Percentiles rank a stretch among this genome's conserved stretches.
phyloP scores from a whole-genome alignment of 2,797 vertebrate genomes.

The Micrastur ruficollis region DNA sequence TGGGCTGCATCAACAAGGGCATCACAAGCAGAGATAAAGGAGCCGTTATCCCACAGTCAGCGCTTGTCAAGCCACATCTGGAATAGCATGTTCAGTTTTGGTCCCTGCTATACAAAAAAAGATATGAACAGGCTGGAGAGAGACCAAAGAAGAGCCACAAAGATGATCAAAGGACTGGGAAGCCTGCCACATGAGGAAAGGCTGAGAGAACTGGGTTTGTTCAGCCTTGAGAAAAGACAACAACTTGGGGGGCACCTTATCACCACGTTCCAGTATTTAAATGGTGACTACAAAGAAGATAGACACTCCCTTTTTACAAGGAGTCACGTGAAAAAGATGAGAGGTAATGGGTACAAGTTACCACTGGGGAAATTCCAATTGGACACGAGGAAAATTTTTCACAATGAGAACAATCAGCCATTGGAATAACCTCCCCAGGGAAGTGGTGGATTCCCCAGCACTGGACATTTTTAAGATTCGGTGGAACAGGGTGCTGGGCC shows the following conservation, averaged over 20 bases:
- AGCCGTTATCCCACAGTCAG: no score
- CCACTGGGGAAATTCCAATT: neutral
- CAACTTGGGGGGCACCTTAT: neutral
- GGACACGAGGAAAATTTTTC: neutral
- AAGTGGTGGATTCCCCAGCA: neutral
- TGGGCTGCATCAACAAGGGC: neutral
- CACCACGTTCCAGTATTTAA: neutral
- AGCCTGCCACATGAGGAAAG: neutral
- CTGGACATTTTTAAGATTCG: rapidly evolving
- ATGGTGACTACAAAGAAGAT: neutral
- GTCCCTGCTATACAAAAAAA: neutral
- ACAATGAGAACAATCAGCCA: neutral
- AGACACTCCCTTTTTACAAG: neutral
- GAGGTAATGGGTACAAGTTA: neutral
- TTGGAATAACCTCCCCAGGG: neutral
- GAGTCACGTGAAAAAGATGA: neutral
- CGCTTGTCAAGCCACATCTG: neutral
- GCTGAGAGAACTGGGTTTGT: neutral
- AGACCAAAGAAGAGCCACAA: neutral
- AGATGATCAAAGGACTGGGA: neutral
- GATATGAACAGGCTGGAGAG: no score
- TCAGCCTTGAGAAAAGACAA: neutral
- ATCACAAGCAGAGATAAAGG: neutral
- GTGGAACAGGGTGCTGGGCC: neutral
- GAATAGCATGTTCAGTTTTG: neutral